Evolutionary conservation across 2,888 invertebrate species (phyloP).

Genomic region (Molanna angustata): DNA sequence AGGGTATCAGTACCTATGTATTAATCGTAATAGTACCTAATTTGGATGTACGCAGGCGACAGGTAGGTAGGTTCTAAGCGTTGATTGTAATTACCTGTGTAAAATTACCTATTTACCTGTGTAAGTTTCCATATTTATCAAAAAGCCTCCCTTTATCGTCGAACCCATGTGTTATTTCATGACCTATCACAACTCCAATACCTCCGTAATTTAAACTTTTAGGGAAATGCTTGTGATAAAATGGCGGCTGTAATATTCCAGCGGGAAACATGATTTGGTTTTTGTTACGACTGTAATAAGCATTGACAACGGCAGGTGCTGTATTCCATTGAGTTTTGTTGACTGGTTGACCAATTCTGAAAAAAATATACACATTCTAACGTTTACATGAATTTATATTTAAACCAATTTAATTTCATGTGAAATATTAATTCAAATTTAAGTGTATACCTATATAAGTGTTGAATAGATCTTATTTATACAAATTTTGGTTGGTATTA

Average conservation of each 20-base stretch:
- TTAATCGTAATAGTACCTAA: too few relatives aligned
- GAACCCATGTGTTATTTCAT: slow-evolving; percentile 90
- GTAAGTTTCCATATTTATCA: slow-evolving; percentile 89
- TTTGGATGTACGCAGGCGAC: too few relatives aligned
- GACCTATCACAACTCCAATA: slow-evolving; percentile 87
- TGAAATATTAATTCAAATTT: too few relatives aligned
- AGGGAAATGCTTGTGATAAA: slow-evolving; percentile 84
- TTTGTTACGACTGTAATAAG: slow-evolving; percentile 92
- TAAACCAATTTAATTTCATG: too few relatives aligned
- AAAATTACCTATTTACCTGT: slow-evolving; percentile 54
- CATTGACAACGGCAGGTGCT: slow-evolving; percentile 89
- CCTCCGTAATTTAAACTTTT: slow-evolving; percentile 82
- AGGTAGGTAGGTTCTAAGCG: too few relatives aligned
- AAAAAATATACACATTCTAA: slow-evolving; percentile 23
- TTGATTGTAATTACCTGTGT: too few relatives aligned
- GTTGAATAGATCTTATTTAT: too few relatives aligned
- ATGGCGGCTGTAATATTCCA: slow-evolving; percentile 91
- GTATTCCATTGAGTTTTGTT: slow-evolving; percentile 82
- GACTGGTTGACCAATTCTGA: slow-evolving; percentile 65
- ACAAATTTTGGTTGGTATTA: not conserved
- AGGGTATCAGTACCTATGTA: too few relatives aligned
- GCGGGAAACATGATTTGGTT: slow-evolving; percentile 97
- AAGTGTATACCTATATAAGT: not conserved
- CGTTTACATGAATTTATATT: not conserved
- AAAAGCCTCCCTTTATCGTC: slow-evolving; percentile 90